These are phyloP conservation scores for Sebastes taczanowskii DNA, from an alignment of 2,797 vertebrate species.

Conservation along the genomic window DNA sequence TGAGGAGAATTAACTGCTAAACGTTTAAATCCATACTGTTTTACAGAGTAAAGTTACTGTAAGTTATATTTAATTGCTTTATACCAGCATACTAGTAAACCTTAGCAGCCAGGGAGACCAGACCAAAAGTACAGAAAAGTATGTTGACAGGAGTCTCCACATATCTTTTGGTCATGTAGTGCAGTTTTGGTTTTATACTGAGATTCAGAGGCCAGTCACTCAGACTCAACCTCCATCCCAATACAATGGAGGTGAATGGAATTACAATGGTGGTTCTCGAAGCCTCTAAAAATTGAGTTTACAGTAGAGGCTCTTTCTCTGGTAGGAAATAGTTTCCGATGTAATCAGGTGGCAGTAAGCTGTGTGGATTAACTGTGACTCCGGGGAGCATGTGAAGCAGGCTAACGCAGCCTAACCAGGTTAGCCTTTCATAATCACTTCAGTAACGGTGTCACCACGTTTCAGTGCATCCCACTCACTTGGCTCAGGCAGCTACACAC, in stretches of 20 bases:
- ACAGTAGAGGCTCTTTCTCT: neutral
- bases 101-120: neutral
- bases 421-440: slow-evolving; percentile 58
- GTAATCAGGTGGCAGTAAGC: neutral
- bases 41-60: neutral
- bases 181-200: too few relatives aligned
- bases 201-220: too few relatives aligned
- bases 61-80: neutral
- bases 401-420: slow-evolving; percentile 35
- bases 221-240: neutral
- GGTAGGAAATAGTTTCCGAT: neutral
- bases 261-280: too few relatives aligned
- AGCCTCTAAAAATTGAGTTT: neutral
- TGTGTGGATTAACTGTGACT: slow-evolving; percentile 10
- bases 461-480: slow-evolving; percentile 49
- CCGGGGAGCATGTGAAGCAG: slow-evolving; percentile 17
- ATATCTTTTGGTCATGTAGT: too few relatives aligned
- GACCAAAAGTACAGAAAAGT: neutral
- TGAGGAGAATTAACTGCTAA: too few relatives aligned
- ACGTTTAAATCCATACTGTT: neutral
- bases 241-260: neutral
- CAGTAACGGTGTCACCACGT: slow-evolving; percentile 55
- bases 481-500: slow-evolving; percentile 45
- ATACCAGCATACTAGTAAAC: neutral
- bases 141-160: neutral